phyloP scores from a whole-genome alignment of 2,113 vertebrate genomes.

The Tretioscincus oriximinensis region DNA sequence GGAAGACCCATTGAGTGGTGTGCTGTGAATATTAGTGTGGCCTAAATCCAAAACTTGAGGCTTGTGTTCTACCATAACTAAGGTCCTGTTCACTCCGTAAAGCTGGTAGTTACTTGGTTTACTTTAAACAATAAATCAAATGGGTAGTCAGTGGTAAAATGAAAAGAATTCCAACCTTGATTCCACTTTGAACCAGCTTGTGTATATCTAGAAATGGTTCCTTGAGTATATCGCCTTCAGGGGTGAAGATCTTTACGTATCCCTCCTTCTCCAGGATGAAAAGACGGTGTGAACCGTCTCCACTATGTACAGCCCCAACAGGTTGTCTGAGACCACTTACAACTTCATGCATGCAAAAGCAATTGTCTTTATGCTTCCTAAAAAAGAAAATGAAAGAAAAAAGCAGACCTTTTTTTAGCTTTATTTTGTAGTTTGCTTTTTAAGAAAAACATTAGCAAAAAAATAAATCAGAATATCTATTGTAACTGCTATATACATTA shows the following conservation, averaged over 20 bases:
- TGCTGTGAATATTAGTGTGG: too few species aligned
- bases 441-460: slow-evolving; percentile 23
- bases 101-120: too few species aligned
- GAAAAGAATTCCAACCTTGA: slow-evolving; percentile 87
- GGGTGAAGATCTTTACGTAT: slow-evolving; percentile 89
- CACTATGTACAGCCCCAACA: slow-evolving; percentile 85
- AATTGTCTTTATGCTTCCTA: slow-evolving; percentile 99
- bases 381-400: slow-evolving; percentile 54
- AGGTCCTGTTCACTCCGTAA: too few species aligned
- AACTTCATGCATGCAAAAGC: slow-evolving; percentile 95
- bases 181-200: slow-evolving; percentile 96
- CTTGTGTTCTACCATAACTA: too few species aligned
- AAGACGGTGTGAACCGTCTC: slow-evolving; percentile 93
- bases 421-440: slow-evolving; percentile 15
- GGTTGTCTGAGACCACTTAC: slow-evolving; percentile 91
- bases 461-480: neutral
- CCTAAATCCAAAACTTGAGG: too few species aligned
- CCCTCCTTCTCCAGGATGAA: slow-evolving; percentile 97
- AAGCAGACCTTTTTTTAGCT: neutral
- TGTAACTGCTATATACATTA: neutral
- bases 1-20: too few species aligned
- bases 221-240: slow-evolving; percentile 87
- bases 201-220: slow-evolving; percentile 98
- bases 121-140: slow-evolving; percentile 19
- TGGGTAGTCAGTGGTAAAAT: slow-evolving; percentile 57